Evolutionary conservation across 2,888 invertebrate species (phyloP).

Genomic region (Bhutanitis thaidina): DNA sequence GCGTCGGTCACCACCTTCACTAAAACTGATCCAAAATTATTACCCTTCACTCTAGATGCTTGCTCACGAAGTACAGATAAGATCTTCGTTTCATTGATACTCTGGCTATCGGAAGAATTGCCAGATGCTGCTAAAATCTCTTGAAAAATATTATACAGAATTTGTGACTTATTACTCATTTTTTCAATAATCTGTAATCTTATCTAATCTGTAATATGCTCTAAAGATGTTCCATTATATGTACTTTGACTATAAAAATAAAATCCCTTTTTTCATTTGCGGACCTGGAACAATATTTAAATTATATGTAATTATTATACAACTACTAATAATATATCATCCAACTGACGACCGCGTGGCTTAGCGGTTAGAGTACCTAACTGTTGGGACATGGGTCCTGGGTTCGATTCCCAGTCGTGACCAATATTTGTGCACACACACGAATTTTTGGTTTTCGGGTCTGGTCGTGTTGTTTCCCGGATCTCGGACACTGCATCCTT

Average conservation of each 20-base stretch:
- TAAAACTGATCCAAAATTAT: conserved; percentile 53
- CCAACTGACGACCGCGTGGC: no score
- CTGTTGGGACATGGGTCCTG: no score
- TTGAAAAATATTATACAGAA: conserved; percentile 65
- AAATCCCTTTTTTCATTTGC: not conserved
- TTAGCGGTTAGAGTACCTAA: no score
- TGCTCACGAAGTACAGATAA: conserved; percentile 58
- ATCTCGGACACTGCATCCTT: no score
- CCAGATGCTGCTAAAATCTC: conserved; percentile 68
- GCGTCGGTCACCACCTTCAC: conserved; percentile 62
- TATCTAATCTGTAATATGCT: not conserved
- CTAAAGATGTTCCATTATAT: not conserved
- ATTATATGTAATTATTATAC: no score
- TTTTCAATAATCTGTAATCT: conserved; percentile 7
- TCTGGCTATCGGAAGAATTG: conserved; percentile 48
- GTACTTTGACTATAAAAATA: not conserved
- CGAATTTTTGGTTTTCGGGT: no score
- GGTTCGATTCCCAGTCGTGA: no score
- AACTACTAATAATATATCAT: no score
- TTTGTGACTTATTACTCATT: conserved; percentile 66
- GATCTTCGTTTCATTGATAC: conserved; percentile 62
- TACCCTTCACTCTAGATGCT: conserved; percentile 40
- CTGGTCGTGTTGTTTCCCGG: no score
- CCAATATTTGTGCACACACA: no score
- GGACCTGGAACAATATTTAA: not conserved